Evolutionary conservation across 2,113 vertebrate species (phyloP).

Genomic region (Phylloscopus whistleri): DNA sequence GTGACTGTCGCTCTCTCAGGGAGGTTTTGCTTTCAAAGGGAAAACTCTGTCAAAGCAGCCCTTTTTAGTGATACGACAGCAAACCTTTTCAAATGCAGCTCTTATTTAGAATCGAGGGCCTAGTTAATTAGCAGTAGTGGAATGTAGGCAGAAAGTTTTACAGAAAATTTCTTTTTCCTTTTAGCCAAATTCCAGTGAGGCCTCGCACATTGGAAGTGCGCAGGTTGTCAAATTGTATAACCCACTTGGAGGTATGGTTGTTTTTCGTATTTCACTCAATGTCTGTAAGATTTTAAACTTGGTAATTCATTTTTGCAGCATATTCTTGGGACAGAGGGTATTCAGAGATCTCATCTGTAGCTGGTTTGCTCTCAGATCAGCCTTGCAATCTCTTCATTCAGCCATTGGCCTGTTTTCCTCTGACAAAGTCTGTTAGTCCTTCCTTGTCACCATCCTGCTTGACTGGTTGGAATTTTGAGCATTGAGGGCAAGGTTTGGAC

Average conservation of each 20-base stretch:
- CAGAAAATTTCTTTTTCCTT: too few relatives aligned
- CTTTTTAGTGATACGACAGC: too few relatives aligned
- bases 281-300: background rate
- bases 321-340: too few relatives aligned
- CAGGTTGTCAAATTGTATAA: too few relatives aligned
- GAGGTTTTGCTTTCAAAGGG: background rate
- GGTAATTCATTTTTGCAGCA: too few relatives aligned
- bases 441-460: background rate
- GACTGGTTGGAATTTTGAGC: too few relatives aligned
- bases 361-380: background rate
- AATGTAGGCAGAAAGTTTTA: too few relatives aligned
- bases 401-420: background rate
- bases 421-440: too few relatives aligned
- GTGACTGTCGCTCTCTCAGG: background rate
- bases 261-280: background rate
- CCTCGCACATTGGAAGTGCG: accelerated
- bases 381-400: background rate
- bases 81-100: too few relatives aligned
- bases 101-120: too few relatives aligned
- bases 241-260: background rate
- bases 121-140: too few relatives aligned
- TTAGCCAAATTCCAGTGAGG: background rate
- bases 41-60: background rate
- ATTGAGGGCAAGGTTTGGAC: background rate
- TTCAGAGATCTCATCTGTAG: too few relatives aligned